Evolutionary conservation across 2,888 invertebrate species (phyloP).

Genomic region (Scrobipalpa costella): DNA sequence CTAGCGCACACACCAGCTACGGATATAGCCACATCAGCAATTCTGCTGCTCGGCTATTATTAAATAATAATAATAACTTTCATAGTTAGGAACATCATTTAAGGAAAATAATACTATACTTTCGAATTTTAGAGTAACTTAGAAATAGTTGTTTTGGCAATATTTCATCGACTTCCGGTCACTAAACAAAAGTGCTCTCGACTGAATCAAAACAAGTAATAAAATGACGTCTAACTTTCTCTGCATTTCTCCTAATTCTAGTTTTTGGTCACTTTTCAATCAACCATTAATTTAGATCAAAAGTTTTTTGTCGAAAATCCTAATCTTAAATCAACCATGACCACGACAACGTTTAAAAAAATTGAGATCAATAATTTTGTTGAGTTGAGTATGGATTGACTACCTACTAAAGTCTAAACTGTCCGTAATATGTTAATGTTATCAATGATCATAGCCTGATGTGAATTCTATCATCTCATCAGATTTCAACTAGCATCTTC

Average conservation of each 20-base stretch:
- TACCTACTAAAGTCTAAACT: too few species aligned
- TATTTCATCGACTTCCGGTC: background rate
- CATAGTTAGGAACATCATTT: too few species aligned
- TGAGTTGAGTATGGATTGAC: too few species aligned
- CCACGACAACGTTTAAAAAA: too few species aligned
- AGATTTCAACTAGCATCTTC: background rate
- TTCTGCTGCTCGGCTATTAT: too few species aligned
- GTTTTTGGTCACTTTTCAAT: background rate
- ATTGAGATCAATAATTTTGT: too few species aligned
- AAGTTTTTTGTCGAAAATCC: background rate
- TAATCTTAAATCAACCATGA: too few species aligned
- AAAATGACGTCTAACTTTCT: conserved; percentile 14
- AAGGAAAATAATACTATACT: too few species aligned
- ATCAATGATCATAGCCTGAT: background rate
- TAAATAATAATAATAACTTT: too few species aligned
- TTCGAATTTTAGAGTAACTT: background rate
- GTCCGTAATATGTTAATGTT: too few species aligned
- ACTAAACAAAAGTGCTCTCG: background rate
- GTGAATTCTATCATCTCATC: background rate
- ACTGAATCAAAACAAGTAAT: conserved; percentile 12
- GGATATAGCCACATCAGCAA: too few species aligned
- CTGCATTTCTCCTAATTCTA: conserved; percentile 6
- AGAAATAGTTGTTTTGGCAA: background rate
- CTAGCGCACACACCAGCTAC: too few species aligned
- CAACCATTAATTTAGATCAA: background rate